Conservation (phyloP, 2,888 invertebrate species). For the Ophion ellenae region DNA sequence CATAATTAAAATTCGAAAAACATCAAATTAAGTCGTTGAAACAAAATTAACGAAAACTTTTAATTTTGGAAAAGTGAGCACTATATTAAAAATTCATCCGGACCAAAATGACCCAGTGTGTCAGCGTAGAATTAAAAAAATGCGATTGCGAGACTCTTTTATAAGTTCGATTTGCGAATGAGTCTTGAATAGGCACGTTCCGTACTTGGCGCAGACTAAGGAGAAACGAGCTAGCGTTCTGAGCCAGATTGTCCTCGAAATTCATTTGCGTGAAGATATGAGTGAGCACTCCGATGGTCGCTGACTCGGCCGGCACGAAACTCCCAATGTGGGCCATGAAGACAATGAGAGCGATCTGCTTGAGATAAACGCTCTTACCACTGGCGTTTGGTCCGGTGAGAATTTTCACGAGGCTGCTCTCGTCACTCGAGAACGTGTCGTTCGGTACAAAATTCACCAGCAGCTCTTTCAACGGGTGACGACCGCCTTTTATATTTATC, state of each 20-base stretch:
- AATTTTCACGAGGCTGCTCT: constrained; percentile 88
- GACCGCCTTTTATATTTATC: constrained; percentile 87
- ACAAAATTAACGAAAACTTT: too few relatives aligned
- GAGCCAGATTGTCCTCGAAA: constrained; percentile 90
- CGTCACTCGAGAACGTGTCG: constrained; percentile 86
- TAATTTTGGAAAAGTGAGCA: too few relatives aligned
- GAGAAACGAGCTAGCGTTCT: constrained; percentile 93
- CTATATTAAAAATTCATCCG: too few relatives aligned
- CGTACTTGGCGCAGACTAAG: constrained; percentile 92
- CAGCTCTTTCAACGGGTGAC: constrained; percentile 91
- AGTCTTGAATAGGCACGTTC: neutral
- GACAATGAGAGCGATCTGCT: constrained; percentile 92
- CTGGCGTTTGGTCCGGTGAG: constrained; percentile 96
- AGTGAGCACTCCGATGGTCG: constrained; percentile 89
- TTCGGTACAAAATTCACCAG: constrained; percentile 90
- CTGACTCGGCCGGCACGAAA: constrained; percentile 92
- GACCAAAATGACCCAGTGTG: too few relatives aligned
- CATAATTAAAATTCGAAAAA: too few relatives aligned
- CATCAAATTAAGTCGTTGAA: too few relatives aligned
- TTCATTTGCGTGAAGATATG: constrained; percentile 91
- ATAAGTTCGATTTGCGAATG: neutral
- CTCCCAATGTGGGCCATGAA: constrained; percentile 95
- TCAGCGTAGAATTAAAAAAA: neutral
- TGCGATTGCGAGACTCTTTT: neutral
- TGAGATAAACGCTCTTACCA: constrained; percentile 96